Percentiles rank a stretch among this genome's conserved stretches.
Conservation (phyloP, 2,888 invertebrate species). For the Trachelus iudaicus region DNA sequence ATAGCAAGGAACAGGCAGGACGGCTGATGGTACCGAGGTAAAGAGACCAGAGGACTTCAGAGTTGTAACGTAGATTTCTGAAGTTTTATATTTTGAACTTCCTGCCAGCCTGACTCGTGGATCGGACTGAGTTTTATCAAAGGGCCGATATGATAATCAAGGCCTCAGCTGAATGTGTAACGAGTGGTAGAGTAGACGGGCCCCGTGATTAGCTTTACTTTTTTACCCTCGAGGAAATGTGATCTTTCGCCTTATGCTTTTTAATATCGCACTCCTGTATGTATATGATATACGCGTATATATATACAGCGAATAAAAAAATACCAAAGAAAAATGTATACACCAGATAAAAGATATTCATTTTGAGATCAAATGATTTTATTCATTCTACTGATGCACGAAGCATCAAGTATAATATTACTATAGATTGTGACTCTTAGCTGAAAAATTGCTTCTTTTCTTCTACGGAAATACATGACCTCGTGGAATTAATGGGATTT, state of each 20-base stretch:
- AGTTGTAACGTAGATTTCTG: conserved; percentile 37
- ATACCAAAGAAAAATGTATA: background rate
- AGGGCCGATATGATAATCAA: conserved; percentile 62
- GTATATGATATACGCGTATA: background rate
- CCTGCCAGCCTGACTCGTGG: conserved; percentile 1
- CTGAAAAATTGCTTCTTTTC: background rate
- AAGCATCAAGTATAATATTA: background rate
- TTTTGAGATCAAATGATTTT: background rate
- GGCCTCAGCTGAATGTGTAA: conserved; percentile 61
- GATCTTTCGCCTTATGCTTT: conserved; percentile 6
- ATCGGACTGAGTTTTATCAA: conserved; percentile 45
- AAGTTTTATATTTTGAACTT: conserved; percentile 47
- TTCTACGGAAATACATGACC: background rate
- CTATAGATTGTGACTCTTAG: background rate
- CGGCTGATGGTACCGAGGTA: background rate
- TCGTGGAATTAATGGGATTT: background rate
- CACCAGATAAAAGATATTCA: background rate
- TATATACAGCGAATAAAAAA: background rate
- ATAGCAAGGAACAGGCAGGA: background rate
- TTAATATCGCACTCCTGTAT: background rate
- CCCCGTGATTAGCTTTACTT: conserved; percentile 48
- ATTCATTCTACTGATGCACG: background rate
- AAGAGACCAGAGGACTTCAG: background rate
- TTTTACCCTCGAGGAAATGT: conserved; percentile 15
- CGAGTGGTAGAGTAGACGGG: conserved; percentile 32